Evolutionary conservation across 1,140 invertebrate species (phyloP).

Genomic region (Cyclina sinensis): DNA sequence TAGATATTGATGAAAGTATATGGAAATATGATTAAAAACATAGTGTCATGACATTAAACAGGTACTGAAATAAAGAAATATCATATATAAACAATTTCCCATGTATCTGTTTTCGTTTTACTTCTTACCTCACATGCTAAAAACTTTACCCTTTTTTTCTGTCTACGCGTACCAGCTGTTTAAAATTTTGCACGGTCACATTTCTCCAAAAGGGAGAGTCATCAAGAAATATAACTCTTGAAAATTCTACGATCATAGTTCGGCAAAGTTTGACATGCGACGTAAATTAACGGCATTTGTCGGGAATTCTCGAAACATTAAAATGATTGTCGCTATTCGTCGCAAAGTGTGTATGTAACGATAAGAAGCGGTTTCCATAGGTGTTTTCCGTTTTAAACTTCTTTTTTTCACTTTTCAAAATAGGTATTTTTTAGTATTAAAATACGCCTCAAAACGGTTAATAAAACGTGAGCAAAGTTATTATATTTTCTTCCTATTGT

Average conservation of each 20-base stretch:
- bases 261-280: conserved; percentile 27
- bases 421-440: conserved; percentile 33
- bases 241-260: conserved; percentile 34
- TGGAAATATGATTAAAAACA: conserved; percentile 20
- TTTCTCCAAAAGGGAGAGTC: conserved; percentile 38
- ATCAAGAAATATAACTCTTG: conserved; percentile 39
- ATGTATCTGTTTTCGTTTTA: conserved; percentile 22
- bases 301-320: conserved; percentile 22
- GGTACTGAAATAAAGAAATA: conserved; percentile 25
- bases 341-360: conserved; percentile 13
- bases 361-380: conserved; percentile 28
- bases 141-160: neutral
- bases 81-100: conserved; percentile 40
- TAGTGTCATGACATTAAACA: conserved; percentile 37
- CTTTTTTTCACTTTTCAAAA: conserved; percentile 21
- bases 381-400: conserved; percentile 27
- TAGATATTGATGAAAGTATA: conserved; percentile 28
- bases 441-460: conserved; percentile 34
- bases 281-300: conserved; percentile 31
- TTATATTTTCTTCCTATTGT: conserved; percentile 26
- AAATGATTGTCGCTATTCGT: conserved; percentile 39
- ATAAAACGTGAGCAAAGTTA: conserved; percentile 34
- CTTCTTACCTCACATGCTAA: conserved; percentile 33
- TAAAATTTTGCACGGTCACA: conserved; percentile 23
- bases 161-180: neutral